phyloP scores from a whole-genome alignment of 1,140 invertebrate genomes.

The Asbolus verrucosus region DNA sequence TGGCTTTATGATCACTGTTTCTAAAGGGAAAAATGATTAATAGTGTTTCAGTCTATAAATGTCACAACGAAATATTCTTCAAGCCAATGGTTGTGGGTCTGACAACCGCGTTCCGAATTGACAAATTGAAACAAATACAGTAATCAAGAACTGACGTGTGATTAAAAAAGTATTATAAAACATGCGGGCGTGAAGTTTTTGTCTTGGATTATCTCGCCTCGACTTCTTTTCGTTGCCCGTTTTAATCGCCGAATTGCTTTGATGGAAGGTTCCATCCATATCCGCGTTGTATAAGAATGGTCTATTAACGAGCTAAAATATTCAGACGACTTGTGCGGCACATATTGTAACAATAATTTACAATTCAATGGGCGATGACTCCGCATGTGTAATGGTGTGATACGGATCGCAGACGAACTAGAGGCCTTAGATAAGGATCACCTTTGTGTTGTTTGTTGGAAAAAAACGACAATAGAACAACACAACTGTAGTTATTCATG shows the following conservation, averaged over 20 bases:
- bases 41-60: too few relatives aligned
- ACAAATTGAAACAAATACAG: constrained; percentile 28
- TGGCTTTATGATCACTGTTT: too few relatives aligned
- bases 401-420: constrained; percentile 50
- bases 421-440: constrained; percentile 46
- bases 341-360: constrained; percentile 53
- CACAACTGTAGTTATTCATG: constrained; percentile 29
- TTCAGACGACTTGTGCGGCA: constrained; percentile 30
- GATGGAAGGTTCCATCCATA: background rate
- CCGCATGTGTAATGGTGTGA: constrained; percentile 50
- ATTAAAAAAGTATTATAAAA: constrained; percentile 12
- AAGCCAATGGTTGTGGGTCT: too few relatives aligned
- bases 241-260: background rate
- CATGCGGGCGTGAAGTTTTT: background rate
- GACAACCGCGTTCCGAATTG: constrained; percentile 25
- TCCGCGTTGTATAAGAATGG: constrained; percentile 15
- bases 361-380: constrained; percentile 53
- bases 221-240: background rate
- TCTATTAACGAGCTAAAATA: constrained; percentile 29
- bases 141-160: constrained; percentile 13
- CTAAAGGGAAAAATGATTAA: too few relatives aligned
- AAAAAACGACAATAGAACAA: constrained; percentile 33
- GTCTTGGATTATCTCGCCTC: background rate
- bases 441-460: constrained; percentile 29
- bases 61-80: too few relatives aligned